phyloP scores from a whole-genome alignment of 2,797 vertebrate species.

The Avahi laniger region DNA sequence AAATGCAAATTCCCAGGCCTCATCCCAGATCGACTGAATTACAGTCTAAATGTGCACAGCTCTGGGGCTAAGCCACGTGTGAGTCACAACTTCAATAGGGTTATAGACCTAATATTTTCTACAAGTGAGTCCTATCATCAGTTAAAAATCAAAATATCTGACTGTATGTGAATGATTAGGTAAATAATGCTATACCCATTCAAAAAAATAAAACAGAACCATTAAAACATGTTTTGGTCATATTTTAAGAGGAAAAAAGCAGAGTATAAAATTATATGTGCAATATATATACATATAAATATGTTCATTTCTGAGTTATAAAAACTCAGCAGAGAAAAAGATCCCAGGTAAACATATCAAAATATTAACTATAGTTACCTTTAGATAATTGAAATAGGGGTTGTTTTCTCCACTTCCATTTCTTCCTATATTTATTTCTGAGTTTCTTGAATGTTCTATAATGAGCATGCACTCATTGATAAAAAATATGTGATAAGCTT shows the following conservation, averaged over 20 bases:
- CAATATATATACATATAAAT: neutral
- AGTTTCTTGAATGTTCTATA: neutral
- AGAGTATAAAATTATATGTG: neutral
- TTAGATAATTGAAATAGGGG: neutral
- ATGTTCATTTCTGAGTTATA: neutral
- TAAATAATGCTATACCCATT: neutral
- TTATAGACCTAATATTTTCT: neutral
- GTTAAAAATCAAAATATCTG: neutral
- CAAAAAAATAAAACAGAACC: neutral
- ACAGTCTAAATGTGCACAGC: neutral
- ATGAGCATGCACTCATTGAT: neutral
- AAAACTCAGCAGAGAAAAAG: neutral
- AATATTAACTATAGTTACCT: neutral
- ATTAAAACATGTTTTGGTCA: neutral
- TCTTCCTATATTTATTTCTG: slow-evolving; percentile 5
- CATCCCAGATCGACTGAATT: neutral
- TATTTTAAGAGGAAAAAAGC: neutral
- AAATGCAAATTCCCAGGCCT: neutral
- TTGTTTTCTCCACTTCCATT: neutral
- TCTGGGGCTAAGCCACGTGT: neutral
- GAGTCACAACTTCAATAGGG: neutral
- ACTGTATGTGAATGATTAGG: neutral
- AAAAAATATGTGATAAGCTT: neutral
- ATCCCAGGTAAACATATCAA: neutral
- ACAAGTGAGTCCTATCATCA: neutral